Evolutionary conservation across 2,797 vertebrate species (phyloP).

Genomic region (Danio choprae): DNA sequence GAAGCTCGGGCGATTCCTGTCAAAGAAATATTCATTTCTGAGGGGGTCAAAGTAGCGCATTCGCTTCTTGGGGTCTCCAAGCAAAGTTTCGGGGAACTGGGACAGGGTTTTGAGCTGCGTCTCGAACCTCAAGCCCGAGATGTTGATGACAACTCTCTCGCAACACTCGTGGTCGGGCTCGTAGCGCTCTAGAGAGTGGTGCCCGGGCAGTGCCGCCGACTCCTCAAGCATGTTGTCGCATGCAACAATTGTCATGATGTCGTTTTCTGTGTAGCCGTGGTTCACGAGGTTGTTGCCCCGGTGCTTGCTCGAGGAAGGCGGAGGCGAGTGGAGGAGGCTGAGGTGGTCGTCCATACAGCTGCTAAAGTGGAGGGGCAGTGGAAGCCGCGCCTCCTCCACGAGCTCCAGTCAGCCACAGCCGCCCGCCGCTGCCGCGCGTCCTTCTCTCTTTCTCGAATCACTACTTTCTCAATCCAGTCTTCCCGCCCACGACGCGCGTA

Average conservation of each 20-base stretch:
- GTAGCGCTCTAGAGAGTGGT: conserved; percentile 82
- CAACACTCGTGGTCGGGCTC: conserved; percentile 92
- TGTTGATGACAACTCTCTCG: conserved; percentile 97
- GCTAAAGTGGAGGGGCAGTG: conserved; percentile 73
- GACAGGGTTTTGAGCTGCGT: conserved; percentile 96
- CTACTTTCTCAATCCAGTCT: conserved; percentile 71
- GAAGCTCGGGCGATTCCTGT: conserved; percentile 96
- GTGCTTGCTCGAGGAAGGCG: conserved; percentile 78
- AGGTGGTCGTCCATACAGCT: conserved; percentile 91
- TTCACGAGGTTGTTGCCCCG: conserved; percentile 83
- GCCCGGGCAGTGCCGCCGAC: conserved; percentile 80
- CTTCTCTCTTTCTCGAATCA: conserved; percentile 61
- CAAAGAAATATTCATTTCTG: conserved; percentile 98
- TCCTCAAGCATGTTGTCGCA: conserved; percentile 91
- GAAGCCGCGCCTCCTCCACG: conserved; percentile 79
- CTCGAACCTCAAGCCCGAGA: conserved; percentile 96
- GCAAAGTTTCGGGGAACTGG: conserved; percentile 95
- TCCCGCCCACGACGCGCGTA: conserved; percentile 76
- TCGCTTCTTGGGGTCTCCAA: conserved; percentile 95
- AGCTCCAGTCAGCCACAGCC: conserved; percentile 73
- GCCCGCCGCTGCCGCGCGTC: conserved; percentile 59
- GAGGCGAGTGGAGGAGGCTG: conserved; percentile 91
- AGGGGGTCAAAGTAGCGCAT: conserved; percentile 98
- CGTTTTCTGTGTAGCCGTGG: conserved; percentile 85
- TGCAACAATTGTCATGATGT: conserved; percentile 91